Evolutionary conservation across 2,797 vertebrate genomes (phyloP).

Genomic region (Epinephelus coioides): DNA sequence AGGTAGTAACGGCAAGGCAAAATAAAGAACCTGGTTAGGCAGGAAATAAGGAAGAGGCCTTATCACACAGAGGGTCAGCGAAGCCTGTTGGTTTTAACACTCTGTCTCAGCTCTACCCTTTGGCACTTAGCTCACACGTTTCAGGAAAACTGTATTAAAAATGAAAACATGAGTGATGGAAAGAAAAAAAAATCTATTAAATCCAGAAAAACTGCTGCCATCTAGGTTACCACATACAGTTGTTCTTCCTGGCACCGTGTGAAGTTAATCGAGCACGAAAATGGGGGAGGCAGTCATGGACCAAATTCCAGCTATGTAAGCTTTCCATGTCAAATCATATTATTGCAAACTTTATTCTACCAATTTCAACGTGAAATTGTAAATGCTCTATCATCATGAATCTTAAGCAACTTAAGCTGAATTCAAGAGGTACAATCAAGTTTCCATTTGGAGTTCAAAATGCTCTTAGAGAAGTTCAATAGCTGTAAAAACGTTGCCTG

Average conservation of each 20-base stretch:
- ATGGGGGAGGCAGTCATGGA: conserved; percentile 32
- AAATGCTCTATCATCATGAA: conserved; percentile 38
- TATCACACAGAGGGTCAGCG: conserved; percentile 38
- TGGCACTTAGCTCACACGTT: conserved; percentile 36
- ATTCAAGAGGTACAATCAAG: conserved; percentile 27
- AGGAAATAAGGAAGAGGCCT: conserved; percentile 47
- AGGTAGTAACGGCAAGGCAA: conserved; percentile 52
- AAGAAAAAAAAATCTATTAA: conserved; percentile 36
- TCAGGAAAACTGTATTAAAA: conserved; percentile 55
- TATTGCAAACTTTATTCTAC: conserved; percentile 35
- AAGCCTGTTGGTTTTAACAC: conserved; percentile 48
- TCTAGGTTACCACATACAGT: conserved; percentile 46
- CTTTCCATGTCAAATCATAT: conserved; percentile 59
- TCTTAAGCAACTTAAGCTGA: conserved; percentile 29
- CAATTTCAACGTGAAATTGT: conserved; percentile 39
- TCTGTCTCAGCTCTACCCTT: conserved; percentile 3
- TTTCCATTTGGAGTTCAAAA: conserved; percentile 39
- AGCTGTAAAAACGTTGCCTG: conserved; percentile 23
- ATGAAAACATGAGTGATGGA: conserved; percentile 51
- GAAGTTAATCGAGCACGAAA: conserved; percentile 56
- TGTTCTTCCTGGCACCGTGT: conserved; percentile 50
- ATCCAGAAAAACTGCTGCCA: conserved; percentile 50
- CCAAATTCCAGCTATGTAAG: conserved; percentile 49
- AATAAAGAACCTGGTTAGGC: conserved; percentile 56
- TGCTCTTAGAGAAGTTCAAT: conserved; percentile 25